These are phyloP conservation scores for Centruroides sculpturatus DNA, from an alignment of 1,140 invertebrate species.

Conservation along the genomic window DNA sequence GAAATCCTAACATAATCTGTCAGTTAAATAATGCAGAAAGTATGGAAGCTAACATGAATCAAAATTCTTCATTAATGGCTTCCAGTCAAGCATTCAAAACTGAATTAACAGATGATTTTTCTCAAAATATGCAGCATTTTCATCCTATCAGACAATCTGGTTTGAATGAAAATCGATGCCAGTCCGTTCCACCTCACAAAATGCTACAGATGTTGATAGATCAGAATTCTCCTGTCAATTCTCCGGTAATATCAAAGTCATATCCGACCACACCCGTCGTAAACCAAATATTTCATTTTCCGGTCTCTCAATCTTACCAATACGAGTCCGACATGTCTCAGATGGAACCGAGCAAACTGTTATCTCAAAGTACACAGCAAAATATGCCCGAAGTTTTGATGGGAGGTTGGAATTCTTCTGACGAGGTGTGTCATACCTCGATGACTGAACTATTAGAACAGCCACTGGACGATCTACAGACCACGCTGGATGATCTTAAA, in stretches of 20 bases:
- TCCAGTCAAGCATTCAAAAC: neutral
- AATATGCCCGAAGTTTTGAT: neutral
- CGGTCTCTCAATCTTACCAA: neutral
- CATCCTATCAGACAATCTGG: neutral
- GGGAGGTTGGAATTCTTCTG: conserved; percentile 3
- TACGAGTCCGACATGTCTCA: no score
- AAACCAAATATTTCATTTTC: conserved; percentile 13
- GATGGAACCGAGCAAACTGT: no score
- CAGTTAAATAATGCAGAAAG: no score
- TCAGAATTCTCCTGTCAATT: neutral
- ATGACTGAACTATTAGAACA: conserved; percentile 6
- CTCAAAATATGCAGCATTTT: conserved; percentile 10
- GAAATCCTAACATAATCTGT: no score
- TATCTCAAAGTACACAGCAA: neutral
- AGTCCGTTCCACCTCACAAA: conserved; percentile 54
- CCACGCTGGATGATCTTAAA: conserved; percentile 19
- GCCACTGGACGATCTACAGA: conserved; percentile 17
- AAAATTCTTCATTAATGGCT: conserved; percentile 7
- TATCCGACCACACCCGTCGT: conserved; percentile 16
- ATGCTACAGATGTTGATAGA: conserved; percentile 27
- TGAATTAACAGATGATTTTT: neutral
- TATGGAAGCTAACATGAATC: neutral
- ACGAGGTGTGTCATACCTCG: conserved; percentile 4
- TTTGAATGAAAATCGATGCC: conserved; percentile 40
- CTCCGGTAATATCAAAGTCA: conserved; percentile 11